Evolutionary conservation across 1,140 invertebrate genomes (phyloP).

Genomic region (Drosophila yakuba): DNA sequence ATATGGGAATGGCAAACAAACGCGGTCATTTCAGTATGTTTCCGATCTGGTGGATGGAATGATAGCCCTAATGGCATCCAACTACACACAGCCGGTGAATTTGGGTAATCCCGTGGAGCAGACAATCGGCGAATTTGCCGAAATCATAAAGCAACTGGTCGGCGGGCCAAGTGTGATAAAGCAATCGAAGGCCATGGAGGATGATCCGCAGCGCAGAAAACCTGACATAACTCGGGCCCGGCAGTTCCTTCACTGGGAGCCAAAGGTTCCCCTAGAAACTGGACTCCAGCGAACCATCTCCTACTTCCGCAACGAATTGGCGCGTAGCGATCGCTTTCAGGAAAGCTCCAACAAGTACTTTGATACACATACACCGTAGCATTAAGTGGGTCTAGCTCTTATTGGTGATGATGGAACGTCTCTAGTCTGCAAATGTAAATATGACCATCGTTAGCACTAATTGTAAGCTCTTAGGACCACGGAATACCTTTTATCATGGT

Average conservation of each 20-base stretch:
- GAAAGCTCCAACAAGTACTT: slow-evolving; percentile 80
- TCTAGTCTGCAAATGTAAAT: slow-evolving; percentile 82
- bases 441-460: slow-evolving; percentile 77
- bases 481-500: slow-evolving; percentile 4
- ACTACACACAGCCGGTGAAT: slow-evolving; percentile 97
- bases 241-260: slow-evolving; percentile 95
- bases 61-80: slow-evolving; percentile 96
- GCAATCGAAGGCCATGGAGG: slow-evolving; percentile 93
- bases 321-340: slow-evolving; percentile 85
- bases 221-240: slow-evolving; percentile 97
- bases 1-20: slow-evolving; percentile 98
- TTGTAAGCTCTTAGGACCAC: slow-evolving; percentile 38
- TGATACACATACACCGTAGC: slow-evolving; percentile 59
- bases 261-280: slow-evolving; percentile 93
- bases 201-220: slow-evolving; percentile 97
- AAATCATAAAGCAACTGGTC: slow-evolving; percentile 94
- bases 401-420: slow-evolving; percentile 57
- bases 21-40: slow-evolving; percentile 99
- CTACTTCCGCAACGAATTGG: slow-evolving; percentile 95
- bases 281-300: slow-evolving; percentile 95
- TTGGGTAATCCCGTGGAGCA: slow-evolving; percentile 99
- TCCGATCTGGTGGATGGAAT: slow-evolving; percentile 98
- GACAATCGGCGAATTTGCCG: slow-evolving; percentile 98
- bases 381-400: slow-evolving; percentile 33
- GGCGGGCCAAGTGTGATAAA: slow-evolving; percentile 94